Conservation (phyloP, 2,113 vertebrate species). For the Calyptomena viridis region DNA sequence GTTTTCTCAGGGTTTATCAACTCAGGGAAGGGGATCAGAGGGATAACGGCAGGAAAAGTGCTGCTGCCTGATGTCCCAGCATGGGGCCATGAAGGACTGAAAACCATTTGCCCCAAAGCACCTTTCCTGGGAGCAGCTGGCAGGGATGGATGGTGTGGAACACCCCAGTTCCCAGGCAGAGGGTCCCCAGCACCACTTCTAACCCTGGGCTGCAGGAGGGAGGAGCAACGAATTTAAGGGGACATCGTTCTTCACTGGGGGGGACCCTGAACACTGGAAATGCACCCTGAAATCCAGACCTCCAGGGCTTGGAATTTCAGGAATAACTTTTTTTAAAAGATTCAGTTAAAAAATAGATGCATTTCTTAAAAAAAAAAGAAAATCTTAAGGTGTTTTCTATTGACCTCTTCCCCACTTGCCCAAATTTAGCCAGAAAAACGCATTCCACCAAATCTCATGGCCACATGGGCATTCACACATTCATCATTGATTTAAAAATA, state of each 20-base stretch:
- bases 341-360: conserved; percentile 2
- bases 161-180: background rate
- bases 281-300: background rate
- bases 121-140: background rate
- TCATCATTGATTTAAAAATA: conserved; percentile 57
- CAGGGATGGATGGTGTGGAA: background rate
- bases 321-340: background rate
- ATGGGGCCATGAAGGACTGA: background rate
- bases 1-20: background rate
- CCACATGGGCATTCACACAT: conserved; percentile 19
- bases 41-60: accelerated
- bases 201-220: background rate
- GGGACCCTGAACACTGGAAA: background rate
- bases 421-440: background rate
- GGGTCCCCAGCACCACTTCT: background rate
- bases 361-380: background rate
- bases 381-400: background rate
- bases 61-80: background rate
- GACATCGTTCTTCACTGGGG: background rate
- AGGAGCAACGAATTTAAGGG: background rate
- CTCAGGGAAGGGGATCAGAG: background rate
- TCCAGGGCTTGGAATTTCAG: background rate
- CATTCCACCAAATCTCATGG: background rate
- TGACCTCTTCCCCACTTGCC: background rate
- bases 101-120: background rate